Base-by-base conservation (phyloP, 1,140 invertebrate species). In the Alviniconcha marisindica region DNA sequence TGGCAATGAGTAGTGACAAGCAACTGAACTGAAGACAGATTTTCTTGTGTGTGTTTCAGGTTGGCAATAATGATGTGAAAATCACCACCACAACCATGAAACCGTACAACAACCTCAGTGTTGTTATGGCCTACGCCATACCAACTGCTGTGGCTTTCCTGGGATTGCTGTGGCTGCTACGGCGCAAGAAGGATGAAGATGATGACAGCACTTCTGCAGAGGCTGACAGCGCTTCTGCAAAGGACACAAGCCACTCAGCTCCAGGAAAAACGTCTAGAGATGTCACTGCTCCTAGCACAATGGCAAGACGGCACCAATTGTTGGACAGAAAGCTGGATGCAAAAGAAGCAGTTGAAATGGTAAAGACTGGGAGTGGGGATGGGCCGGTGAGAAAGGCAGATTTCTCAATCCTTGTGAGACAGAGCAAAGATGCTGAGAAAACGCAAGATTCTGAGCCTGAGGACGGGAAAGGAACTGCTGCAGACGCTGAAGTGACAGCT, bases 81-180 rank as follows among this genome's bases (percentile, higher is more conserved):
- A 60, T 38, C 3, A 66, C 21, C 5, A n/a, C 78, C 36, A 60
- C n/a, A 28, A 51, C 3, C 33, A 76, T 71, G 69, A 71, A 42
- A 18, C 69, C 69, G 38, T 33, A 80, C n/a, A 40, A 83, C 54
- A 86, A 84, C 66, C 18, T 89, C 15, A 48, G 85, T 81, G 66
- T 69, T 44, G 83, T 90, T 40, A 51, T 88, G 2, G 63, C 85
- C 15, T 63, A 85, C 48, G 85, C 87, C 48, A 78, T 90, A 1
- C 88, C 89, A 33, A 83, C 87, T n/a, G 71, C 89, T 28, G 86
- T 86, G 44, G 86, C 83, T 12, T 51, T 88, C 69, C 48, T 90
- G 36, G 89, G 89, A 28, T 82, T 90, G 31, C 42, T 90, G 18
- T 90, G 88, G 87, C 87, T 85, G 24, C 86, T 87, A 60, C 76